Base-by-base conservation (phyloP, 2,113 vertebrate genomes). In the cat (Felis catus) region DNA sequence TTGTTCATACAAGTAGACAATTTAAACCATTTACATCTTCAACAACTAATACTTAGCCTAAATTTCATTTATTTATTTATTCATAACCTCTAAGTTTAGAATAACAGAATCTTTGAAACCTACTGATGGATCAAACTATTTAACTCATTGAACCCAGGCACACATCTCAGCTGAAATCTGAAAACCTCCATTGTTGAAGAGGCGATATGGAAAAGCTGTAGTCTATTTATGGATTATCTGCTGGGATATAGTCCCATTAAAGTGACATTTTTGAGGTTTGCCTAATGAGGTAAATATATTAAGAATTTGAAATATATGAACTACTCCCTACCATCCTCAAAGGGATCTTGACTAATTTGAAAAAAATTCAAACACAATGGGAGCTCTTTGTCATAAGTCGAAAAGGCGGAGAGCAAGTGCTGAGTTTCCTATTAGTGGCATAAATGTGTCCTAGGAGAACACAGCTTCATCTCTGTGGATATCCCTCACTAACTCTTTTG, bases 271-370 rank as follows among this genome's bases (percentile, higher is more conserved):
- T 94, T 82, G 39, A 94, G 53, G 11, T 65, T 90, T 87, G 39
- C 86, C 48, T 96, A 96, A 92, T 86, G 83, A 81, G 53, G 81
- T 45, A 89, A 93, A 51, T n/a, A 55, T 55, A 53, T 81, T 95
- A 74, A 74, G 31, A 81, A 63, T 82, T 89, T 53, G 68, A 96
- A 91, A 61, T 91, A 91, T 7, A 6, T 21, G 8, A 91, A 76
- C 39, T 19, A 83, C 25, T 51, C 29, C 13, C 6, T 89, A 65
- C 71, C 51, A 91, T 63, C 55, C 55, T 33, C 55, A 82, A 84
- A 81, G 36, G 39, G 53, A 89, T 84, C 51, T 55, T 68, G 51
- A 68, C 33, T 81, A 86, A 55, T 74, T 91, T 79, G 39, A 92
- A 87, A 96, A 82, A 68, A 65, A 51, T 82, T 95, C 27, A 79